Evolutionary conservation across 1,140 invertebrate genomes (phyloP), one percentile per base, ranked within the genome.

Genomic region (Lucilia cuprina): DNA sequence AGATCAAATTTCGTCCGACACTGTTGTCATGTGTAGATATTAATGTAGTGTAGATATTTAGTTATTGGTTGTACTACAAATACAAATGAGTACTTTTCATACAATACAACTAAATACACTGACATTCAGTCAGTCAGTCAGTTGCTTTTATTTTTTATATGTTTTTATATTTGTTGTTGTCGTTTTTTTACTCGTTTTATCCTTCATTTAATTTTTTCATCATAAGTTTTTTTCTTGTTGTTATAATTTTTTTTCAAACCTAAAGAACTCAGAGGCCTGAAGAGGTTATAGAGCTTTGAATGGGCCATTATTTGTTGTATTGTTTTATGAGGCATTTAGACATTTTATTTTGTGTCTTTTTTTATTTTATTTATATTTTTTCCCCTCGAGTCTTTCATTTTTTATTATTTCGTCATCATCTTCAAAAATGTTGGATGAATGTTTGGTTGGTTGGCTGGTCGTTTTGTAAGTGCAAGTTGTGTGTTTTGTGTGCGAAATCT

Each of bases 291-390:
- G 65, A 70, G 65, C 55, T 60, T 65, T 65, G 50, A 74, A 65
- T 83, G 30, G 82, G 34, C 82, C 55, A 83, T 83, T 83, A 74
- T 83, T 83, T 83, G 55, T 65, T 83, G 50, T 70, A 83, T 83
- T 83, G 82, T 83, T 83, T 83, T 83, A 83, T 74, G 82, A 70
- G 82, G 82, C 82, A 70, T 74, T 74, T 74, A 83, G 41, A 80
- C 41, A 49, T 35, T 83, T 83, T 50, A 21, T 60, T 83, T 65
- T 47, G 47, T 70, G 17, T 30, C 19, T 70, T 74, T 74, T 83
- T 74, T 19, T 83, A 14, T 78, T 19, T 83, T 55, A 19, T 60
- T 47, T 30, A 30, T 30, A 41, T 74, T 74, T 83, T 41, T 60
- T 83, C 12, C 65, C 82, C 35, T 70, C 82, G 47, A 47, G 25